Base-by-base conservation (phyloP, 1,140 invertebrate genomes). In the Drosophila pandora region DNA sequence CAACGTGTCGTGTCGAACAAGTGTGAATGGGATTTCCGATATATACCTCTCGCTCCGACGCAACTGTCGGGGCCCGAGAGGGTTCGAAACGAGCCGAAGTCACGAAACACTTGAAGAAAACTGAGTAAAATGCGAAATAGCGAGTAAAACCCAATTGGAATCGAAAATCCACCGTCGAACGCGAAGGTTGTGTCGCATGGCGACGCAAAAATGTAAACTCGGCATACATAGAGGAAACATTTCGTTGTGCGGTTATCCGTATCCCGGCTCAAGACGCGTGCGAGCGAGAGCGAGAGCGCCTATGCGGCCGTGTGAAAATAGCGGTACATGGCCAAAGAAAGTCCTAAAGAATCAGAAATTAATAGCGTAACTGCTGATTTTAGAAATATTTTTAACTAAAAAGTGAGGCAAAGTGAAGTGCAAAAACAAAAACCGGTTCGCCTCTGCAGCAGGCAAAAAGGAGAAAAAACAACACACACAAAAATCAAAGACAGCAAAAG, bases 401-500 rank as follows among this genome's bases (percentile, higher is more conserved):
- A 22, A 47, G 43, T 22, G 17, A 47, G 6, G 43, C 41, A 39
- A 73, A 78, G 82, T 87, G 82, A 82, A 87, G 82, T 88, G 82
- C 83, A 82, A 87, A 87, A 87, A 67, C 65, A 54, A 37, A 61
- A 68, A 87, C 82, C 82, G 82, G 82, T 87, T 80, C 75, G 71
- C 75, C 82, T 73, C 60, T 79, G 80, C 79, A 83, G n/a, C n/a
- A n/a, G 25, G 48, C 63, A 52, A 72, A 58, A 41, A 57, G 72
- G 70, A 64, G 32, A 63, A 77, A 73, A 75, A 28, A 63, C n/a
- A 52, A 59, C 25, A 70, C 74, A 74, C 22, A 59, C 45, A 58
- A 64, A 74, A 77, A 69, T 60, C 77, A 71, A 82, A 83, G 70
- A 67, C 79, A 78, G 78, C 82, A 48, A 67, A 85, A 85, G 82